These are phyloP conservation scores for Octodonta nipae DNA, from an alignment of 2,888 invertebrate genomes.

Conservation along the genomic window DNA sequence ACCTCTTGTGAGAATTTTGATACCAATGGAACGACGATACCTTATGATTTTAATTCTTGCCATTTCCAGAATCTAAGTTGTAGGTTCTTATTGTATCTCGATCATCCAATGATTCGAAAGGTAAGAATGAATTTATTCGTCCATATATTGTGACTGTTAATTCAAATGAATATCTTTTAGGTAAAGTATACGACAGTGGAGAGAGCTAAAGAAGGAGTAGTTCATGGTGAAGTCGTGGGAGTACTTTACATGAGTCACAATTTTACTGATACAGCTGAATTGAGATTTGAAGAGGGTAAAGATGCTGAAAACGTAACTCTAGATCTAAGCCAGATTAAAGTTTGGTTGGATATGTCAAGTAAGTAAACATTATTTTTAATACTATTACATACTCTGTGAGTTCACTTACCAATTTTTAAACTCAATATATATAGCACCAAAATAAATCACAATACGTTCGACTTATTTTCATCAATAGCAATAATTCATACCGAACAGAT, in stretches of 20 bases:
- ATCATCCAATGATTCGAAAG: conserved; percentile 40
- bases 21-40: conserved; percentile 14
- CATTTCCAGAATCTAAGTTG: conserved; percentile 46
- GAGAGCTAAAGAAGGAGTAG: conserved; percentile 43
- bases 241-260: conserved; percentile 56
- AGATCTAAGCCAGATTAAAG: conserved; percentile 48
- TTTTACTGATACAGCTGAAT: conserved; percentile 52
- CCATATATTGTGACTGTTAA: not conserved
- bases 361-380: conserved; percentile 6
- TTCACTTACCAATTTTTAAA: too few species aligned
- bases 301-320: conserved; percentile 42
- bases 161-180: conserved; percentile 22
- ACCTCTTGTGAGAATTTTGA: conserved; percentile 25
- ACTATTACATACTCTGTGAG: too few species aligned
- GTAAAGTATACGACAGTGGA: conserved; percentile 40
- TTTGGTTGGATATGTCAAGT: conserved; percentile 41
- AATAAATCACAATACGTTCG: too few species aligned
- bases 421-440: too few species aligned
- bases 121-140: conserved; percentile 8
- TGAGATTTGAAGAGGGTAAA: conserved; percentile 41
- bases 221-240: conserved; percentile 44
- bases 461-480: too few species aligned
- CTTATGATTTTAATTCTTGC: conserved; percentile 29
- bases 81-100: conserved; percentile 45
- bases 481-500: too few species aligned